Evolutionary conservation across 2,888 invertebrate genomes (phyloP).

Genomic region (Callosobruchus maculatus): DNA sequence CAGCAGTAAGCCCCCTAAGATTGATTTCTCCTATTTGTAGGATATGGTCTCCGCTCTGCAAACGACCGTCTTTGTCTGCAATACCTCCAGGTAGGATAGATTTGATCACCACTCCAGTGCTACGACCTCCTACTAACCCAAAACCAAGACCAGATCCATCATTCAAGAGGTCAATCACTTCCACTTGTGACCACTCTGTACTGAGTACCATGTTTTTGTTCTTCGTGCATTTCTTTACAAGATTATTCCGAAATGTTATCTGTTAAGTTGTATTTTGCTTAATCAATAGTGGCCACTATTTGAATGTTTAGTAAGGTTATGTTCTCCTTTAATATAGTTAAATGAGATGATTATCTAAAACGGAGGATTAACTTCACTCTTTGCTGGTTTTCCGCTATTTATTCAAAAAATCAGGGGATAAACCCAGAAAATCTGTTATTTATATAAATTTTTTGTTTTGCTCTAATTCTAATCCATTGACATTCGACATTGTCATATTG

Average conservation of each 20-base stretch:
- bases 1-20: slow-evolving; percentile 93
- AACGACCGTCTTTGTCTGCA: slow-evolving; percentile 71
- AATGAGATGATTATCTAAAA: not conserved
- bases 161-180: slow-evolving; percentile 96
- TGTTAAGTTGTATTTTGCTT: not conserved
- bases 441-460: too few relatives aligned
- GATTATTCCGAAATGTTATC: not conserved
- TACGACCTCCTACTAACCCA: slow-evolving; percentile 95
- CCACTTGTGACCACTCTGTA: slow-evolving; percentile 99
- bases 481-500: too few relatives aligned
- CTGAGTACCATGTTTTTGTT: slow-evolving; percentile 49
- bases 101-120: slow-evolving; percentile 98
- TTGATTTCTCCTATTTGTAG: slow-evolving; percentile 93
- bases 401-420: too few relatives aligned
- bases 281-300: not conserved
- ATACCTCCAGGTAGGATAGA: slow-evolving; percentile 95
- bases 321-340: not conserved
- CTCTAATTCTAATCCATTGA: too few relatives aligned
- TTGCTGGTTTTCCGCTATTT: not conserved
- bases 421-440: too few relatives aligned
- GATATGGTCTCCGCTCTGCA: slow-evolving; percentile 97
- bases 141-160: slow-evolving; percentile 98
- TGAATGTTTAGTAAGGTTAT: not conserved
- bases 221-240: slow-evolving; percentile 1
- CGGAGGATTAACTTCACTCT: not conserved